Base-by-base conservation (phyloP, 2,113 vertebrate species). In the Rhinopomastus cyanomelas region DNA sequence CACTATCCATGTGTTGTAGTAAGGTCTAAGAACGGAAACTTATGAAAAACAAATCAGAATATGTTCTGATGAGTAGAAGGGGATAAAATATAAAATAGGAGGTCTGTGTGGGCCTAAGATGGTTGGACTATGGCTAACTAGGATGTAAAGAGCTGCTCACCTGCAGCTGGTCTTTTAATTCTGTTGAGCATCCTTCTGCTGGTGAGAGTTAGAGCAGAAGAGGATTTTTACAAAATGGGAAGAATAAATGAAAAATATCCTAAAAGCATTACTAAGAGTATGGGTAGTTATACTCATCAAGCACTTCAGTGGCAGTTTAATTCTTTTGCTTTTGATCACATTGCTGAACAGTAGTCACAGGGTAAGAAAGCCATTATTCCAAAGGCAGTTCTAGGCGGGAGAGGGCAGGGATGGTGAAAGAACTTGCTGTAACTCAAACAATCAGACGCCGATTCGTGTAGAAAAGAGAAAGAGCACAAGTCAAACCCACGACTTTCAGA, bases 21-120 rank as follows among this genome's bases (percentile, higher is more conserved):
- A 91, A 79, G 42, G 53, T 52, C n/a, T 52, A 48, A 34, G 14
- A 86, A 51, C 3, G 8, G 34, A 23, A 6, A 61, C 14, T 39
- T 7, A 46, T 11, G 15, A 12, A 72, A 51, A 85, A n/a, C n/a
- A 55, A 56, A 3, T 0, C 1, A 11, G 1, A 9, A 34, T 48
- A 21, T 8, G 34, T 72, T 81, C 72, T 42, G 15, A 42, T 42
- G 39, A 42, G 39, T 42, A 42, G 39, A 42, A n/a, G 39, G 39
- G 39, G 39, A 12, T 15, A 42, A 42, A 42, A 42, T 42, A 42
- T 42, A 42, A 42, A 42, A 42, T 42, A 42, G 19, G 19, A 48
- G 46, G 46, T 48, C n/a, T 59, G 8, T 30, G 15, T 53, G 19
- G 16, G 10, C 15, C 44, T 72, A 64, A 25, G 10, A 42, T 42